These are phyloP conservation scores for Reticulitermes lucifugus DNA, from an alignment of 2,888 invertebrate species.

Conservation along the genomic window DNA sequence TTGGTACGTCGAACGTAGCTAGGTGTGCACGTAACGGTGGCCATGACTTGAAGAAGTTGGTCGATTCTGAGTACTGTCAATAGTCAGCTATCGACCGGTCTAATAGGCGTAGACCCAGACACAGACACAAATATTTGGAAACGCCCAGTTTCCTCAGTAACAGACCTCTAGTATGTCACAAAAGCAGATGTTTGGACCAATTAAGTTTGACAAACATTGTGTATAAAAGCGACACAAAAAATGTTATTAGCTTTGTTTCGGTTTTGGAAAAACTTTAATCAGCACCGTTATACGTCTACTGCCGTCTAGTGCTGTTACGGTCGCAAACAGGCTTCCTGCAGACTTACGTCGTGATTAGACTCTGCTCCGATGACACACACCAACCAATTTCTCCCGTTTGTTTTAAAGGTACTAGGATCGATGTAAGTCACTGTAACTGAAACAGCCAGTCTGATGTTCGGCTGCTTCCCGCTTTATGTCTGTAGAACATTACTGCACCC, in stretches of 20 bases:
- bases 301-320: not conserved
- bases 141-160: not conserved
- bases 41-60: too few relatives aligned
- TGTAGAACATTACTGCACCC: too few relatives aligned
- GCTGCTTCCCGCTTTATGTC: too few relatives aligned
- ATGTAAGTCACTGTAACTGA: too few relatives aligned
- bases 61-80: too few relatives aligned
- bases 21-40: too few relatives aligned
- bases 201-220: constrained; percentile 32
- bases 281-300: not conserved
- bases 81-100: too few relatives aligned
- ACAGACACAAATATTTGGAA: not conserved
- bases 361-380: not conserved
- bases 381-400: not conserved
- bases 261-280: constrained; percentile 6
- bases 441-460: too few relatives aligned
- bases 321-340: not conserved
- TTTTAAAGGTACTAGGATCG: too few relatives aligned
- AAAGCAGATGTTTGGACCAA: constrained; percentile 33
- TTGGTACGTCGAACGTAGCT: too few relatives aligned
- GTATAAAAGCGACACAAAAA: constrained; percentile 28
- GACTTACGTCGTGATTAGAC: not conserved
- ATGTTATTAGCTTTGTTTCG: constrained; percentile 33
- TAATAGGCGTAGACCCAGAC: too few relatives aligned
- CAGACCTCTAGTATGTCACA: not conserved